Percentiles rank a stretch among this genome's conserved stretches.
Evolutionary conservation across 2,888 invertebrate genomes (phyloP).

Genomic region (Petrolisthes manimaculis): DNA sequence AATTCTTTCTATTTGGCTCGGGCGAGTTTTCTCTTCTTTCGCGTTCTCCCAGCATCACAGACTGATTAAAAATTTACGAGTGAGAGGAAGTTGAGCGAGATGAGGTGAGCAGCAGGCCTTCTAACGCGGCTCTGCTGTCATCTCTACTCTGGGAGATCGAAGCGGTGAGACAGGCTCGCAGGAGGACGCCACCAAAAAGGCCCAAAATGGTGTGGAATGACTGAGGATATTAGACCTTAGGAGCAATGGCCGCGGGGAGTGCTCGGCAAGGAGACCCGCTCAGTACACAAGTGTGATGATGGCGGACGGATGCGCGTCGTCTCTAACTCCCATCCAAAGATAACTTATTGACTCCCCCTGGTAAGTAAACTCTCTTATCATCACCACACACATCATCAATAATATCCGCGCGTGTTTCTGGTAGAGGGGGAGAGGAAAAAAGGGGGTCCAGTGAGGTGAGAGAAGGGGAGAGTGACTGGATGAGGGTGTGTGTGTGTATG

Average conservation of each 20-base stretch:
- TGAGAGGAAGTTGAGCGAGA: slow-evolving; percentile 5
- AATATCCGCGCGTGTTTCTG: slow-evolving; percentile 1
- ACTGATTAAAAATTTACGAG: slow-evolving; percentile 5
- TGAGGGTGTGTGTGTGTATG: background rate
- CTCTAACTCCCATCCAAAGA: slow-evolving; percentile 44
- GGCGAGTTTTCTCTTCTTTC: background rate
- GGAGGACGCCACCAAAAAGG: slow-evolving; percentile 31
- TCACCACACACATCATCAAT: background rate
- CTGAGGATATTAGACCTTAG: slow-evolving; percentile 29
- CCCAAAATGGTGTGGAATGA: slow-evolving; percentile 10
- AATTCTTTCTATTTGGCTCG: background rate
- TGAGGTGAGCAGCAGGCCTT: background rate
- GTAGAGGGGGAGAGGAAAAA: background rate
- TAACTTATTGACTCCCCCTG: slow-evolving; percentile 53
- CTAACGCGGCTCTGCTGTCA: slow-evolving; percentile 10
- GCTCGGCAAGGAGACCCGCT: slow-evolving; percentile 52
- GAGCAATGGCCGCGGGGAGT: slow-evolving; percentile 33
- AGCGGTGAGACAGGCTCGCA: slow-evolving; percentile 56
- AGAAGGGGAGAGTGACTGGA: background rate
- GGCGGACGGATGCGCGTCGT: slow-evolving; percentile 56
- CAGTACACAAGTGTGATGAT: slow-evolving; percentile 60
- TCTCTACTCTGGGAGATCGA: slow-evolving; percentile 49
- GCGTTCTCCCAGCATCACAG: background rate
- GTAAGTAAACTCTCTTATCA: slow-evolving; percentile 23
- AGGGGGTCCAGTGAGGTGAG: background rate